phyloP scores from a whole-genome alignment of 2,888 invertebrate genomes.

The Autographa pulchrina region DNA sequence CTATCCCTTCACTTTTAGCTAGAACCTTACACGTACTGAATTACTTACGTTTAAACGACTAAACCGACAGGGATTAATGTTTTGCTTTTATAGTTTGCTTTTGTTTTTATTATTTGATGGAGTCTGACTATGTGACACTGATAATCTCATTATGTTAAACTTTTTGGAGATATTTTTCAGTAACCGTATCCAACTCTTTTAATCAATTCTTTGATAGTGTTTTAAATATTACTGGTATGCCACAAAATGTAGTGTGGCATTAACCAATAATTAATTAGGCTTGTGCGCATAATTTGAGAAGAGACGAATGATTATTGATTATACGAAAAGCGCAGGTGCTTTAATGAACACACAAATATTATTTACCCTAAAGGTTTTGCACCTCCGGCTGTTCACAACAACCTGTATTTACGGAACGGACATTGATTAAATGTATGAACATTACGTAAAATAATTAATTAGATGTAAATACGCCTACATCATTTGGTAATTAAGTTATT shows the following conservation, averaged over 20 bases:
- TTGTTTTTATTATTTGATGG: conserved; percentile 10
- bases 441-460: not conserved
- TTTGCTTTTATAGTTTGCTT: not conserved
- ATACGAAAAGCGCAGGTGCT: not conserved
- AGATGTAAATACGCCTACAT: not conserved
- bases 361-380: conserved; percentile 4
- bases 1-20: conserved; percentile 44
- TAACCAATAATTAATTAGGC: not conserved
- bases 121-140: not conserved
- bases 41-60: conserved; percentile 39
- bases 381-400: not conserved
- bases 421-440: not conserved
- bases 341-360: not conserved
- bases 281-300: not conserved
- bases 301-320: not conserved
- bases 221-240: no score
- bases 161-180: no score
- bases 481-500: not conserved
- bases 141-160: no score
- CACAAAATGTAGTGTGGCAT: no score
- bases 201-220: no score
- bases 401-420: not conserved
- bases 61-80: conserved; percentile 20
- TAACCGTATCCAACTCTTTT: no score
- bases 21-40: conserved; percentile 27